Base-by-base conservation (phyloP, 2,797 vertebrate genomes). In the Halcyon leucocephala region DNA sequence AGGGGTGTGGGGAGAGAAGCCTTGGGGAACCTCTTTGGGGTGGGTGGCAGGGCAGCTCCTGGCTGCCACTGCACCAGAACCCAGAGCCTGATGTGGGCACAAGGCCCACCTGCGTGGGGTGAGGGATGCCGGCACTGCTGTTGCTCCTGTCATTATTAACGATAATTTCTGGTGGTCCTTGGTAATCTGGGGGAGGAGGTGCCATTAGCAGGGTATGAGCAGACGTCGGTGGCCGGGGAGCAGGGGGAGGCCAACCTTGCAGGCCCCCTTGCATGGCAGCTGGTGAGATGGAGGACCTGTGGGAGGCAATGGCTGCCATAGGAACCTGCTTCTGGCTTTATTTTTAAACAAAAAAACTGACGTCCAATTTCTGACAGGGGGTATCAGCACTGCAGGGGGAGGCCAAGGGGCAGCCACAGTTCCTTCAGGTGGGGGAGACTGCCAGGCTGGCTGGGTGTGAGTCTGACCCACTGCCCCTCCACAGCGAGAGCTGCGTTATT, bases 171-270 rank as follows among this genome's bases (percentile, higher is more conserved):
- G 5, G 1, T 52, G 73, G 35, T 11, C 3, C 8, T 92, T 7
- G 0, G 33, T 78, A 42, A 55, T 21, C 10, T 60, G 33, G 10
- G 16, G 6, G 19, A 78, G 19, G 33, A 2, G 3, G 31, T 77
- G 72, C 51, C 46, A 28, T 48, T 80, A 61, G 19, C 0, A 2
- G 33, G 41, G 26, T 21, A 7, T n/a, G 49, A 24, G 66, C 42
- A 89, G 39, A 16, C 0, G 2, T 2, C 1, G 1, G 42, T 70
- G 39, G 28, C 35, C 0, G 0, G 15, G 46, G 14, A 2, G 6
- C 9, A 41, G 18, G 21, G 15, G 4, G 10, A 86, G 3, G 26
- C 6, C 2, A 3, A 11, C 17, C 19, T 25, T 2, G 1, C 37
- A 76, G 54, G 18, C 4, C 9, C 12, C 10, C 14, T 41, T 37